A percentile compares a stretch with the other conserved stretches of the same genome.
phyloP scores from a whole-genome alignment of 2,888 invertebrate species.

The Amblyjoppa proteus region DNA sequence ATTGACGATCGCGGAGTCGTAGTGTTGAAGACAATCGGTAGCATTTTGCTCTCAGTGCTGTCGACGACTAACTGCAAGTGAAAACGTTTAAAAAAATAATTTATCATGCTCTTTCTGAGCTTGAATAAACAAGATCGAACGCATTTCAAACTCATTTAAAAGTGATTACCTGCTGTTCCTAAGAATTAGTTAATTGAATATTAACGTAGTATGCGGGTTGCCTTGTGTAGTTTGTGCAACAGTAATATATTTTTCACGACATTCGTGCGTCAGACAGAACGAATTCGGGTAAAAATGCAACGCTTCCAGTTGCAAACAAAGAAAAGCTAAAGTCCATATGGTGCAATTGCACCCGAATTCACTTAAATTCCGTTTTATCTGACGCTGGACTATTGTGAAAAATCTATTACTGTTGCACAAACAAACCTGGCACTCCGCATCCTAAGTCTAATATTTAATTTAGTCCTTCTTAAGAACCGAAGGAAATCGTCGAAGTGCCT shows the following conservation, averaged over 20 bases:
- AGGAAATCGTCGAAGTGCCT: too few species aligned
- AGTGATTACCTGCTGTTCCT: not conserved
- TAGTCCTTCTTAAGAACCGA: too few species aligned
- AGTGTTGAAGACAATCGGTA: conserved; percentile 57
- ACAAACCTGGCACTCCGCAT: too few species aligned
- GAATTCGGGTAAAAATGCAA: not conserved
- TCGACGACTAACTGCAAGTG: conserved; percentile 5
- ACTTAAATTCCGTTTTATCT: too few species aligned
- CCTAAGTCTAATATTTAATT: too few species aligned
- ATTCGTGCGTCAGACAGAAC: not conserved
- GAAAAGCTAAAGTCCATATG: not conserved
- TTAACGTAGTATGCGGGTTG: not conserved
- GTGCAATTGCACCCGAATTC: too few species aligned
- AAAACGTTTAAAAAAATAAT: not conserved
- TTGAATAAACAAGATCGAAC: not conserved
- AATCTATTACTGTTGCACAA: too few species aligned
- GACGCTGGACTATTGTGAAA: too few species aligned
- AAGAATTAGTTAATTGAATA: not conserved
- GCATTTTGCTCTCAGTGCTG: conserved; percentile 39
- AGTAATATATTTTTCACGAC: not conserved
- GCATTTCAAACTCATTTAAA: not conserved
- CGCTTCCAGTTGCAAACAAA: not conserved
- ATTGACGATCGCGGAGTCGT: conserved; percentile 45
- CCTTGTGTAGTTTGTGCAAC: not conserved
- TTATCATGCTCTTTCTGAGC: not conserved